phyloP scores from a whole-genome alignment of 2,888 invertebrate genomes.

The Ferdinandea cuprea region DNA sequence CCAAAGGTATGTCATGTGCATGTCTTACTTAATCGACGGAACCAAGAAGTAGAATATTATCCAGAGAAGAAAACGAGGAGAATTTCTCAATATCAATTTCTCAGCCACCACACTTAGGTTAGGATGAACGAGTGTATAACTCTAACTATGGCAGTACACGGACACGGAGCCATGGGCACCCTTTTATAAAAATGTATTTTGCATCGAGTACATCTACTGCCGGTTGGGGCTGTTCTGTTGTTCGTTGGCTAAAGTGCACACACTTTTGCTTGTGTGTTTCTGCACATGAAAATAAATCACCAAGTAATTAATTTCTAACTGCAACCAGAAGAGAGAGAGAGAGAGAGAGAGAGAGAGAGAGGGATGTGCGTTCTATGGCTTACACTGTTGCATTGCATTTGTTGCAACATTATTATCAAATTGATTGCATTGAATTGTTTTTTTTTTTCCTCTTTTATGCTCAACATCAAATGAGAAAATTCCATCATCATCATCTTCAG shows the following conservation, averaged over 20 bases:
- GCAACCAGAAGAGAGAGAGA: too few species aligned
- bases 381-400: constrained; percentile 66
- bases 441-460: background rate
- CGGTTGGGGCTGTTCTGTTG: background rate
- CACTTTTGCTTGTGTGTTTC: background rate
- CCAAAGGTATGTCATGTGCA: constrained; percentile 9
- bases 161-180: constrained; percentile 23
- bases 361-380: background rate
- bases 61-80: constrained; percentile 18
- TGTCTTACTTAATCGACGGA: constrained; percentile 45
- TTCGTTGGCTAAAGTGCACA: constrained; percentile 22
- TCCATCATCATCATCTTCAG: constrained; percentile 27
- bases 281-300: constrained; percentile 55
- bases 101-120: constrained; percentile 18
- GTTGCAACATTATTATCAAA: constrained; percentile 52
- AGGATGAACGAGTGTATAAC: constrained; percentile 1
- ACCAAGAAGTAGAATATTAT: constrained; percentile 15
- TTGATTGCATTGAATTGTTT: constrained; percentile 39
- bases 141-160: constrained; percentile 2
- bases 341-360: too few species aligned
- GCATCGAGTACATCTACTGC: background rate
- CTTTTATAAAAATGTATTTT: background rate
- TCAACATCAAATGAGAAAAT: background rate
- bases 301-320: constrained; percentile 51
- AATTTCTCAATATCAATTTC: constrained; percentile 45